Evolutionary conservation across 2,113 vertebrate species (phyloP), one percentile per base, ranked within the genome.

Genomic region (Mustela nigripes): DNA sequence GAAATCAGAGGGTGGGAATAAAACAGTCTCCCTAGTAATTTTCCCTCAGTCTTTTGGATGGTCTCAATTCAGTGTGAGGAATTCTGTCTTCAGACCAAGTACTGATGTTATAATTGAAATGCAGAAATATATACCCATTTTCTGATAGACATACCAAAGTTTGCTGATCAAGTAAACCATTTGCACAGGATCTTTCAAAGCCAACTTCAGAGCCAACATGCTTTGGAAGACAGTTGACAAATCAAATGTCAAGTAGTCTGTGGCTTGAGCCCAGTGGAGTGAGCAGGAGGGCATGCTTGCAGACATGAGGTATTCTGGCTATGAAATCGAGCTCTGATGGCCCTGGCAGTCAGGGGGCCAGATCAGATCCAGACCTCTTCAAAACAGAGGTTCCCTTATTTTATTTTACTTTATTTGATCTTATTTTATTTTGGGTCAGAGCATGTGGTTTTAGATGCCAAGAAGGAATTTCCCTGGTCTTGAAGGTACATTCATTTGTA

Each of bases 191-290:
- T 95, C 58, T 94, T 95, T 94, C 60, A 90, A 92, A 93, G 50
- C 79, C 85, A 97, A 39, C 24, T 82, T 89, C 33, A 87, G 89
- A 36, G 56, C 56, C 63, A 86, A 26, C 7, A 2, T 92, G 58
- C 90, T 97, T 96, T 95, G 87, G 60, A 65, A 97, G 84, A 94
- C 31, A 76, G 28, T 88, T 92, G 91, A 63, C 87, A 81, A 82
- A 91, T 97, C 74, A 85, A 16, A 91, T 94, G 90, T 81, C 94
- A 94, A 26, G 69, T 94, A 48, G 82, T 69, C 71, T 94, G 83
- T 95, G 73, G 3, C n/a, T 76, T 65, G 74, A 95, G 62, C 79
- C 33, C 95, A 93, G 87, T 79, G 39, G 65, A 78, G 19, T 48
- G 31, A 95, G 48, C 9, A 76, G 82, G 90, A 71, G 81, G 56